phyloP scores from a whole-genome alignment of 2,113 vertebrate genomes.

The Oophaga pumilio region DNA sequence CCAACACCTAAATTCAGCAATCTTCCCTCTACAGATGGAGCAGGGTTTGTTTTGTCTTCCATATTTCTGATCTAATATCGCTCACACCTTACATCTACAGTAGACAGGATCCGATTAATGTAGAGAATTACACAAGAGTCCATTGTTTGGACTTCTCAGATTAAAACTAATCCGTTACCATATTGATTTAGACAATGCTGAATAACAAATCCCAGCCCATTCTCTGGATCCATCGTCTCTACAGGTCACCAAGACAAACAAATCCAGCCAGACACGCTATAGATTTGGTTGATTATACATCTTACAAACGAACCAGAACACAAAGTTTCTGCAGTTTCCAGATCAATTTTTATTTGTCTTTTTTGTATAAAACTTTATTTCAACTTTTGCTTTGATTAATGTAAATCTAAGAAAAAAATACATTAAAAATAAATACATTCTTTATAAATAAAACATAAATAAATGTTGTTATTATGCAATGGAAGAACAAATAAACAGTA shows the following conservation, averaged over 20 bases:
- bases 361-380: conserved; percentile 47
- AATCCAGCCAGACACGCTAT: too few species aligned
- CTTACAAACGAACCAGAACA: background rate
- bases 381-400: background rate
- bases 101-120: background rate
- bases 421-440: conserved; percentile 51
- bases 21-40: too few species aligned
- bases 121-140: background rate
- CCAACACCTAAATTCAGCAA: too few species aligned
- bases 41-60: too few species aligned
- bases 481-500: conserved; percentile 15
- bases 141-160: background rate
- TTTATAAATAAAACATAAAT: conserved; percentile 57
- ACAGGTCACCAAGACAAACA: background rate
- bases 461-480: conserved; percentile 21
- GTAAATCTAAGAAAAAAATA: conserved; percentile 31
- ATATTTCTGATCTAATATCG: background rate
- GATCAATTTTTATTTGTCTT: background rate
- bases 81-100: background rate
- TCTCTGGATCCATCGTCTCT: background rate
- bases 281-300: background rate
- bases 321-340: background rate
- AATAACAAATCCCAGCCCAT: too few species aligned
- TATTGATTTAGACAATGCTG: too few species aligned
- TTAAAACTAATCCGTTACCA: background rate